A percentile compares a stretch with the other conserved stretches of the same genome.
These are phyloP conservation scores for Ictalurus furcatus DNA, from an alignment of 2,113 vertebrate species.

Conservation along the genomic window DNA sequence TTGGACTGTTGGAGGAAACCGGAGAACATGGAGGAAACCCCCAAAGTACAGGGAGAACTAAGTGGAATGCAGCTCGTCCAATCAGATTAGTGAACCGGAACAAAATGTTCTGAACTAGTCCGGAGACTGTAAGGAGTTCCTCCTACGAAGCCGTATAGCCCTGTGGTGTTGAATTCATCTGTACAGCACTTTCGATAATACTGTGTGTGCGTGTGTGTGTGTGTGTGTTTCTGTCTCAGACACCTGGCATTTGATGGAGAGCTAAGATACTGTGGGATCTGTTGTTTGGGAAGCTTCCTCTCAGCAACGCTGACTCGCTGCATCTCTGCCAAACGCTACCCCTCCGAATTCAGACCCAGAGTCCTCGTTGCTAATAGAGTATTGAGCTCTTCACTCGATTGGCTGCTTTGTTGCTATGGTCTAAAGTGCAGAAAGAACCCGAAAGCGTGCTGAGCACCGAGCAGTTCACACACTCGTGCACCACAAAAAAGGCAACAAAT, in stretches of 20 bases:
- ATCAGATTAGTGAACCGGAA: neutral
- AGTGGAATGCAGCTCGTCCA: neutral
- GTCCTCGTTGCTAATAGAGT: slow-evolving; percentile 29
- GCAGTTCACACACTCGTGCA: neutral
- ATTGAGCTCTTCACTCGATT: slow-evolving; percentile 25
- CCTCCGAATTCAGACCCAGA: neutral
- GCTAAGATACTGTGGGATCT: slow-evolving; percentile 1
- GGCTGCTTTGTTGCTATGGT: slow-evolving; percentile 45
- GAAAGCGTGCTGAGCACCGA: slow-evolving; percentile 9
- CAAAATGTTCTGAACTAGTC: neutral
- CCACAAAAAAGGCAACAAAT: slow-evolving; percentile 26
- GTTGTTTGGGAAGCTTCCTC: slow-evolving; percentile 30
- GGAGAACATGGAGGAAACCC: no score
- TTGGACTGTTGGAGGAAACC: no score
- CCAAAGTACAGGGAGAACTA: no score
- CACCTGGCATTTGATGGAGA: neutral
- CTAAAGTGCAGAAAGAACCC: slow-evolving; percentile 30
- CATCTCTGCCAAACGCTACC: neutral
- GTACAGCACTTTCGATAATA: neutral
- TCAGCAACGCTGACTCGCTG: slow-evolving; percentile 10
- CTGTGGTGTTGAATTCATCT: neutral
- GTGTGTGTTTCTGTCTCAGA: neutral
- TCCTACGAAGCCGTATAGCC: neutral
- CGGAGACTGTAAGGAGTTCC: neutral
- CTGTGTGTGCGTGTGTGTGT: neutral